Percentiles rank a stretch among this genome's conserved stretches.
These are phyloP conservation scores for Lamellibrachia satsuma DNA, from an alignment of 2,888 invertebrate species.

Conservation along the genomic window DNA sequence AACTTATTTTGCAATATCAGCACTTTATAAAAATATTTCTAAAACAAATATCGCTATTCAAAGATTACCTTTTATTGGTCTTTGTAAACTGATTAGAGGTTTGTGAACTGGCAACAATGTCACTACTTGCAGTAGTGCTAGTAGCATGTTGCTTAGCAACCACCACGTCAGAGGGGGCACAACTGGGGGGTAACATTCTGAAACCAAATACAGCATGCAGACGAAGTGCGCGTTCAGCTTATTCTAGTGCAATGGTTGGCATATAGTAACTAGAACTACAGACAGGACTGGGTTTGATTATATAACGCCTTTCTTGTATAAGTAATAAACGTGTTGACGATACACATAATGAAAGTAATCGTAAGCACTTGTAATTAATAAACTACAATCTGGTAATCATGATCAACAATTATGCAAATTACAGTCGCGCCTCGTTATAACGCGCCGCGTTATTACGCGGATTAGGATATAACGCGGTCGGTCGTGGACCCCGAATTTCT, in stretches of 20 bases:
- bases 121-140: background rate
- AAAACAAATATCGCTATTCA: background rate
- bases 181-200: background rate
- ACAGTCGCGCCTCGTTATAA: too few species aligned
- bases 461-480: too few species aligned
- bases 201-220: background rate
- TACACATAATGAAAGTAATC: background rate
- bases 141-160: background rate
- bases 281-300: background rate
- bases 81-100: conserved; percentile 10
- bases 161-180: background rate
- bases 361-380: background rate
- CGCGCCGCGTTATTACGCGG: too few species aligned
- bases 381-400: background rate
- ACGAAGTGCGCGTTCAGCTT: background rate
- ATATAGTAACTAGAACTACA: background rate
- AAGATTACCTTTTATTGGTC: background rate
- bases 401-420: background rate
- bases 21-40: too few species aligned
- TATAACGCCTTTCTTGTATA: background rate
- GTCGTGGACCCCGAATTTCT: too few species aligned
- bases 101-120: background rate
- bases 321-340: background rate
- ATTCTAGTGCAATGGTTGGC: background rate
- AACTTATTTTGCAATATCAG: too few species aligned